Conservation (phyloP, 2,888 invertebrate species). For the Cantharis rustica region DNA sequence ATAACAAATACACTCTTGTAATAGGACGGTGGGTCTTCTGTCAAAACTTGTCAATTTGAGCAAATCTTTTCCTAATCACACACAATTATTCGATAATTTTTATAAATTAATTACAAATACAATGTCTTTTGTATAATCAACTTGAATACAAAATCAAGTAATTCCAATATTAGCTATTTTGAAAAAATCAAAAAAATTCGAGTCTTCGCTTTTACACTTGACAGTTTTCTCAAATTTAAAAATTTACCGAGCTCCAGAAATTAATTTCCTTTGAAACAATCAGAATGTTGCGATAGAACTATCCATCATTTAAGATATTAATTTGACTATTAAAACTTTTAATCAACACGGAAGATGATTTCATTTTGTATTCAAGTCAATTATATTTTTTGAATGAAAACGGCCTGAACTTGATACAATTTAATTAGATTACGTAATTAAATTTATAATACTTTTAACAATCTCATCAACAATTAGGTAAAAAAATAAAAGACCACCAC, state of each 20-base stretch:
- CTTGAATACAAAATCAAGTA: background rate
- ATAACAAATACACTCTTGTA: background rate
- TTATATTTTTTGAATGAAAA: background rate
- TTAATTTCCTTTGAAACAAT: too few species aligned
- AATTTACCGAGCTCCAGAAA: background rate
- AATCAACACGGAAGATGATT: too few species aligned
- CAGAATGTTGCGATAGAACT: too few species aligned
- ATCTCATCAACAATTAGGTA: background rate
- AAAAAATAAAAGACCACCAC: background rate
- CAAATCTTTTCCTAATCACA: background rate
- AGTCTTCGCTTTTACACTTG: background rate
- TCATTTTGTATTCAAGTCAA: background rate
- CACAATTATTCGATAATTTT: background rate
- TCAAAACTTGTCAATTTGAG: background rate
- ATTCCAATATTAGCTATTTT: background rate
- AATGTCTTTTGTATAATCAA: background rate
- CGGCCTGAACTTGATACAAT: background rate
- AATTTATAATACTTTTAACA: background rate
- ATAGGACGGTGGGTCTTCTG: background rate
- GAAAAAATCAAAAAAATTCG: background rate
- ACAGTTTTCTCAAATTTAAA: background rate
- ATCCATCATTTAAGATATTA: too few species aligned
- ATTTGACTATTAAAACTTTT: too few species aligned
- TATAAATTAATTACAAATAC: too few species aligned
- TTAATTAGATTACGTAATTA: background rate